Percentiles rank a stretch among this genome's conserved stretches.
These are phyloP conservation scores for Erythrocercus mccallii DNA, from an alignment of 2,113 vertebrate genomes.

Conservation along the genomic window DNA sequence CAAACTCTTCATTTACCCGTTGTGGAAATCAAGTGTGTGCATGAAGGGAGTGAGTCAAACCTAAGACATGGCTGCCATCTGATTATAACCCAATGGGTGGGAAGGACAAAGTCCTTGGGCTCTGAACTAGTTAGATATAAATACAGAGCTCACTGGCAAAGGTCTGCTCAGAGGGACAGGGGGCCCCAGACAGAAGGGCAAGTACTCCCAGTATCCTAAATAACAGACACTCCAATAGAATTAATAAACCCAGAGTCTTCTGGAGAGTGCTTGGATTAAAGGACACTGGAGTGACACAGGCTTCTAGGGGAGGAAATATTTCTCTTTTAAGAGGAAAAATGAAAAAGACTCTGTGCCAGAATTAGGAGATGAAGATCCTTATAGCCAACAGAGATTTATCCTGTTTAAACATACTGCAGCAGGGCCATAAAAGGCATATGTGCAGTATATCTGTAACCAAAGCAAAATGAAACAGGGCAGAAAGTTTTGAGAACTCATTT, in stretches of 20 bases:
- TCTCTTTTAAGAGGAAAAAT: background rate
- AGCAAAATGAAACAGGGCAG: background rate
- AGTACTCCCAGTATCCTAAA: background rate
- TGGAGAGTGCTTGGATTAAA: background rate
- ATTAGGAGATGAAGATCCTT: background rate
- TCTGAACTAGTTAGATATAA: slow-evolving; percentile 11
- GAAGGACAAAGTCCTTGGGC: slow-evolving; percentile 40
- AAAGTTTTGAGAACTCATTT: background rate
- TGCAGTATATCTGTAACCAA: background rate
- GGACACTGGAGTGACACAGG: background rate
- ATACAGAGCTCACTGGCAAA: background rate
- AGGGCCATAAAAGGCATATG: background rate
- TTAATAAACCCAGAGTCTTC: background rate
- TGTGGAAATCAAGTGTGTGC: background rate
- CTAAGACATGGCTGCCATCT: background rate
- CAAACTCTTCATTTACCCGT: background rate
- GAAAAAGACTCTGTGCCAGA: background rate
- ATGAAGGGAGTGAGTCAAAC: slow-evolving; percentile 20
- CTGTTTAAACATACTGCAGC: background rate
- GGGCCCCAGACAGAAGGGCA: background rate
- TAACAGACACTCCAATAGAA: background rate
- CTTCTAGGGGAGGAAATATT: background rate
- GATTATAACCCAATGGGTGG: background rate
- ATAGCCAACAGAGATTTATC: background rate
- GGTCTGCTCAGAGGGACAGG: background rate